Evolutionary conservation across 2,888 invertebrate genomes (phyloP), one percentile per base, ranked within the genome.

Genomic region (Crepidodera aurea): DNA sequence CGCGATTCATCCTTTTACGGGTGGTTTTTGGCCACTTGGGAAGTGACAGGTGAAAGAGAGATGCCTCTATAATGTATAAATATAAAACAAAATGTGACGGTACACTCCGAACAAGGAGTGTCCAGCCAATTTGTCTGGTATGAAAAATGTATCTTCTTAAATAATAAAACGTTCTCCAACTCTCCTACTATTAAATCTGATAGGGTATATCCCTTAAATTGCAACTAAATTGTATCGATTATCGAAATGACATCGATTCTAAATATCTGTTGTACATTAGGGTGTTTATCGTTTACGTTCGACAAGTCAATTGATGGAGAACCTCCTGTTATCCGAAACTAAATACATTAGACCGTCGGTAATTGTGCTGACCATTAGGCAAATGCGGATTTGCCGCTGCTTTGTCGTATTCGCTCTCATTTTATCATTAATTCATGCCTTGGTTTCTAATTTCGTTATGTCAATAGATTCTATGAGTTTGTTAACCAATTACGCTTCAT

Each of bases 401-500:
- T 67, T 60, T 60, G 59, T 59, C 50, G 60, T 46, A 58, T 64
- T 57, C 53, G 55, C 67, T 61, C 58, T 51, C 44, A 58, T 67
- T 67, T 67, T 67, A 59, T 60, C 66, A 63, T 56, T 65, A 65
- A 63, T 67, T 67, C 65, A 61, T 59, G 60, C 55, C 51, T 56
- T 51, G 42, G 64, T 53, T 60, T 62, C 58, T 63, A 65, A 67
- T 67, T 67, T 58, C 53, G 51, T 54, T 53, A 56, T 61, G 66
- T 59, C 63, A 64, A 63, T 64, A 62, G 61, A 50, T 56, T 62
- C 60, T 59, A 56, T 60, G 56, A 62, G 64, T 60, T 64, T 64
- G 62, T 60, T 62, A 46, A 61, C 56, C 64, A 66, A 66, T 66
- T 61, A 62, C 59, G 59, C 51, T 61, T 59, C 53, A 66, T 66